Percentiles rank a stretch among this genome's conserved stretches.
Evolutionary conservation across 2,113 vertebrate species (phyloP).

Genomic region (Scomber japonicus): DNA sequence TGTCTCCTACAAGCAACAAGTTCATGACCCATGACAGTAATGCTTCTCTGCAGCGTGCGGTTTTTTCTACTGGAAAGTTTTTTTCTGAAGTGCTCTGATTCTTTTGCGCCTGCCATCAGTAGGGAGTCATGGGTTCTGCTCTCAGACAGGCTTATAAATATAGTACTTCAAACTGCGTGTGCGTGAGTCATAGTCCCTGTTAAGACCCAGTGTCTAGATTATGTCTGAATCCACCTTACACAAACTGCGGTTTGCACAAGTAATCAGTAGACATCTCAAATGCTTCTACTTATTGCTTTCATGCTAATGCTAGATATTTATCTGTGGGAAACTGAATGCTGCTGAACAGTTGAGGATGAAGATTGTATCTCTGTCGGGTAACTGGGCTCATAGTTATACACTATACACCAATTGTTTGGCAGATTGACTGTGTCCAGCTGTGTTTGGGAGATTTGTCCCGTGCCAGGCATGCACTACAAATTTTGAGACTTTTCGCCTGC

Average conservation of each 20-base stretch:
- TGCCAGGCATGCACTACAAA: not conserved
- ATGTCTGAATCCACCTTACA: slow-evolving; percentile 3
- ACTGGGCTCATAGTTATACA: too few species aligned
- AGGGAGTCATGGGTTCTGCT: slow-evolving; percentile 40
- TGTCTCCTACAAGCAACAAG: not conserved
- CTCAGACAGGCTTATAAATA: slow-evolving; percentile 37
- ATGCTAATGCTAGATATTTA: not conserved
- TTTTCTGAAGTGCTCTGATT: not conserved
- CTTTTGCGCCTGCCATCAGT: slow-evolving; percentile 7
- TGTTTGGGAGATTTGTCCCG: not conserved
- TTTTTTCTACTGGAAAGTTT: not conserved
- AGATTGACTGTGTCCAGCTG: not conserved
- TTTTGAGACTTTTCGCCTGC: not conserved
- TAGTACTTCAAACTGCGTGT: not conserved
- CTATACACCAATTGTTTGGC: not conserved
- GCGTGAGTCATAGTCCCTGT: slow-evolving; percentile 24
- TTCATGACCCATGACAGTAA: not conserved
- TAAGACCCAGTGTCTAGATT: too few species aligned
- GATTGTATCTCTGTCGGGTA: too few species aligned
- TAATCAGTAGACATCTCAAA: not conserved
- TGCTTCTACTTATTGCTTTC: not conserved
- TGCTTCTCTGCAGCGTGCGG: not conserved
- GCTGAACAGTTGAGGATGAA: not conserved
- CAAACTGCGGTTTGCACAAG: slow-evolving; percentile 1
- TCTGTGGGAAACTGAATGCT: not conserved